A percentile compares a stretch with the other conserved stretches of the same genome.
phyloP scores from a whole-genome alignment of 1,140 invertebrate species.

The Tetragonula clypearis region DNA sequence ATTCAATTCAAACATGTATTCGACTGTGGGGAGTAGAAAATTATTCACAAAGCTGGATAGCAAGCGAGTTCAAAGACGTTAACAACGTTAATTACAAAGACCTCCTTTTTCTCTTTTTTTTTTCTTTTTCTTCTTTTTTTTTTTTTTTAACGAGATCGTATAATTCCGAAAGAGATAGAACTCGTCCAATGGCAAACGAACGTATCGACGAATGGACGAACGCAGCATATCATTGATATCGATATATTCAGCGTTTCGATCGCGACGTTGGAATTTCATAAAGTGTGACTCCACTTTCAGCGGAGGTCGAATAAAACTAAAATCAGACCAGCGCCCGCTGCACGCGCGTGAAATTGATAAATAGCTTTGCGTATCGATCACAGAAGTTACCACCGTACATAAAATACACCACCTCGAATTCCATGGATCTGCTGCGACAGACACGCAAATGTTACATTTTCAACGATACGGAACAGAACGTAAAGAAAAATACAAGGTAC shows the following conservation, averaged over 20 bases:
- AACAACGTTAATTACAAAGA: neutral
- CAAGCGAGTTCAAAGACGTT: neutral
- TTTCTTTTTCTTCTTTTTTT: no score
- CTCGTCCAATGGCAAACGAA: neutral
- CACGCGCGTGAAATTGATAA: no score
- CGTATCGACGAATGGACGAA: neutral
- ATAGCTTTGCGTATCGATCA: no score
- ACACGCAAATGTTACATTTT: no score
- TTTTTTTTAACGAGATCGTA: neutral
- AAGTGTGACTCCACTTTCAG: neutral
- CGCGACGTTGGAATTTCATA: neutral
- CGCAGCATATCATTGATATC: neutral
- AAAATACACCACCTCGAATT: no score
- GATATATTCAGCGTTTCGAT: slow-evolving; percentile 1
- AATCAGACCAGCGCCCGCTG: neutral
- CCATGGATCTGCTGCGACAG: no score
- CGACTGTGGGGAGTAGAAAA: neutral
- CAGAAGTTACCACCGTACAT: no score
- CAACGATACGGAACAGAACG: no score
- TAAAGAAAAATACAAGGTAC: no score
- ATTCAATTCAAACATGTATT: neutral
- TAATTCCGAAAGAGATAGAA: neutral
- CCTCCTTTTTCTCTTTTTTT: neutral
- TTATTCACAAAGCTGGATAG: neutral
- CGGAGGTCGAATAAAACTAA: neutral